Evolutionary conservation across 2,113 vertebrate species (phyloP).

Genomic region (Zapus hudsonius): DNA sequence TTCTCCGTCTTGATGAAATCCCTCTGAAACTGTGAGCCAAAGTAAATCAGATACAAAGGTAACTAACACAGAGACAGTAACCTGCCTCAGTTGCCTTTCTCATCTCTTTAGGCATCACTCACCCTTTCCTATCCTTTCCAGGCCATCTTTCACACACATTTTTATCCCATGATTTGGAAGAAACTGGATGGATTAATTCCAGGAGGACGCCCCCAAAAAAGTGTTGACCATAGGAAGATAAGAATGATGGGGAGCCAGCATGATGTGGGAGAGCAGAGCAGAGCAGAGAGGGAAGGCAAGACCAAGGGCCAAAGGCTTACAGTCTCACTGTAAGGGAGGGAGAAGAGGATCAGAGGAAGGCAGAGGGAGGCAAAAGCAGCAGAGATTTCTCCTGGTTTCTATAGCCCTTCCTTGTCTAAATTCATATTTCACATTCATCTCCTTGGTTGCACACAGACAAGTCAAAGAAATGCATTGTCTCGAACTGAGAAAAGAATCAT

Average conservation of each 20-base stretch:
- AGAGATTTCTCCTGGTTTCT: background rate
- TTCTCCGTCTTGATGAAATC: background rate
- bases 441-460: background rate
- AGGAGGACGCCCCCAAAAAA: background rate
- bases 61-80: background rate
- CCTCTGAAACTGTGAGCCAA: background rate
- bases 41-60: background rate
- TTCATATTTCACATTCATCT: background rate
- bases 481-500: slow-evolving; percentile 10
- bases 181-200: background rate
- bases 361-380: background rate
- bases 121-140: background rate
- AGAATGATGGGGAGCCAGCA: background rate
- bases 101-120: background rate
- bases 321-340: background rate
- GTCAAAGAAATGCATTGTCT: background rate
- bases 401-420: background rate
- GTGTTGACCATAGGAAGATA: background rate
- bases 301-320: background rate
- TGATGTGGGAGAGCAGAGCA: background rate
- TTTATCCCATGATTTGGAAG: background rate
- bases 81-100: background rate
- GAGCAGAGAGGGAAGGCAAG: background rate
- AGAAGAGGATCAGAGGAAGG: background rate
- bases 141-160: background rate